Conservation (phyloP, 2,113 vertebrate species). For the Hippopotamus amphibius region DNA sequence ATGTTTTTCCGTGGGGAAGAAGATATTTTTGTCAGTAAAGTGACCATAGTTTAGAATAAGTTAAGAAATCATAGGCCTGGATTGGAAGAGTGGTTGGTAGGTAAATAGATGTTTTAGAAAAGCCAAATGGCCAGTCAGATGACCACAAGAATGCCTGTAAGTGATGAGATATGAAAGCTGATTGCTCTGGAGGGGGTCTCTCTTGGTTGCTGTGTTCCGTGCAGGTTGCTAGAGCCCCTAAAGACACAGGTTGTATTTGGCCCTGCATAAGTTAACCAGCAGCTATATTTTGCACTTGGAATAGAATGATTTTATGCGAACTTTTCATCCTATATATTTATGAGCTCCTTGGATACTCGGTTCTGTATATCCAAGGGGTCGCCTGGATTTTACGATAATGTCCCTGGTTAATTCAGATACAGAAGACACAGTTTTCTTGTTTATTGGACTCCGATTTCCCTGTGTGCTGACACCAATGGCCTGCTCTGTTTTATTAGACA, state of each 20-base stretch:
- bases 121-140: neutral
- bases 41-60: neutral
- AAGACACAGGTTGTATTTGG: neutral
- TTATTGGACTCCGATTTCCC: neutral
- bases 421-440: neutral
- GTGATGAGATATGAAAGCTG: neutral
- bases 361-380: neutral
- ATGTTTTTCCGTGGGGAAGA: neutral
- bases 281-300: neutral
- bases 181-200: neutral
- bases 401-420: neutral
- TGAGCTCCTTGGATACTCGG: neutral
- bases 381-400: slow-evolving; percentile 24
- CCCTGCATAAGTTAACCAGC: neutral
- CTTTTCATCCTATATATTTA: neutral
- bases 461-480: rapidly evolving
- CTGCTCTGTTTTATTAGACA: slow-evolving; percentile 29
- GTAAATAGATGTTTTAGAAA: neutral
- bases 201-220: neutral
- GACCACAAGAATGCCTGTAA: neutral
- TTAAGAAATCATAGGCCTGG: neutral
- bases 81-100: neutral
- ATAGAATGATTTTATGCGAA: neutral
- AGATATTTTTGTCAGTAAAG: neutral
- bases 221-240: neutral